Evolutionary conservation across 2,113 vertebrate species (phyloP), one percentile per base, ranked within the genome.

Genomic region (Turnix velox): DNA sequence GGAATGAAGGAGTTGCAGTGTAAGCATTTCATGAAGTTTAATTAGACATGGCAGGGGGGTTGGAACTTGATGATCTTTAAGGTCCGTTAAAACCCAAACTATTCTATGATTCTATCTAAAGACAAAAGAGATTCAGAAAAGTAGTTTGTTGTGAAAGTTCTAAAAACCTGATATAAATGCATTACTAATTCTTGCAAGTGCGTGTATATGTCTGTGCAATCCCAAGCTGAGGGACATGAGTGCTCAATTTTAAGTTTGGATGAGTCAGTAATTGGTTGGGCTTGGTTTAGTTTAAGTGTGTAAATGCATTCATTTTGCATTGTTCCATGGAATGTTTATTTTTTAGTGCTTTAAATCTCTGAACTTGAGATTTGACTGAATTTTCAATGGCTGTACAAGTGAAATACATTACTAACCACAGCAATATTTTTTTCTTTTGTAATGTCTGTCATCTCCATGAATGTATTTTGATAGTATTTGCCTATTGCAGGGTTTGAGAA

Each of bases 401-500:
- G 84, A 65, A 74, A 49, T 66, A 15, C 59, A 87, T 94, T 95
- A 90, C 88, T 96, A 93, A 82, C 84, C 66, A 15, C 67, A 31
- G 37, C 3, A 5, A 14, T 42, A 7, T 15, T 75, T 88, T 83
- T 80, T 84, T 68, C 55, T 94, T 59, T 62, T 10, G 2, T 37
- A 74, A 62, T 78, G 14, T 69, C 52, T 85, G 31, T 69, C 14
- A 39, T 59, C n/a, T 67, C 15, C 43, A 27, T 71, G 45, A 33
- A 91, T 67, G 48, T 89, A 55, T 94, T 95, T 49, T 94, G 45
- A 84, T 81, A 42, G 54, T 93, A 43, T 94, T 95, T 96, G 55
- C 80, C 25, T 97, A 52, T 96, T 97, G 59, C 96, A 99, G 99
- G 99, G 99, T 93, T 98, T 99, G 97, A 98, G 98, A 97, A 99